Evolutionary conservation across 2,797 vertebrate genomes (phyloP).

Genomic region (Clarias pachynema): DNA sequence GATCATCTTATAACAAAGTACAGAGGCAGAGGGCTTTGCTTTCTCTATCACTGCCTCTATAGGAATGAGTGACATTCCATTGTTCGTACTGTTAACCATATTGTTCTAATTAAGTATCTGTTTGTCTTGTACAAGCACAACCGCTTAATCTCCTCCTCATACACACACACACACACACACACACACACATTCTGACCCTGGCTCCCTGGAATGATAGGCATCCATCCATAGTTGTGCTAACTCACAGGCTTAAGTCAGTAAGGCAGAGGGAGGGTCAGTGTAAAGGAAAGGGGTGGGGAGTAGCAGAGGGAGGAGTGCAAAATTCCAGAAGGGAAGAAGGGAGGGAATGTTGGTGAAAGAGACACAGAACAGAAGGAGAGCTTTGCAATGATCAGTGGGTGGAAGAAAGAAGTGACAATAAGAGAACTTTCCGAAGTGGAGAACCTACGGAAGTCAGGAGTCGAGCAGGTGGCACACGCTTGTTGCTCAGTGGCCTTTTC

Average conservation of each 20-base stretch:
- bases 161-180: conserved; percentile 24
- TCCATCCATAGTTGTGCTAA: conserved; percentile 78
- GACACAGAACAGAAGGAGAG: conserved; percentile 36
- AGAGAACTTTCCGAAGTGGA: conserved; percentile 40
- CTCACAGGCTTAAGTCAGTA: conserved; percentile 75
- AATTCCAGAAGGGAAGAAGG: conserved; percentile 44
- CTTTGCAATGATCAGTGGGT: conserved; percentile 36
- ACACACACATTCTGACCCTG: conserved; percentile 71
- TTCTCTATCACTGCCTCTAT: not conserved
- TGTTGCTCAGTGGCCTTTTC: conserved; percentile 51
- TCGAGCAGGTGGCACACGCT: conserved; percentile 57
- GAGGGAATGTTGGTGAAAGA: conserved; percentile 47
- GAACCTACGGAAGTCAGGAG: conserved; percentile 29
- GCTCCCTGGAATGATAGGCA: conserved; percentile 91
- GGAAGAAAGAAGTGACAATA: conserved; percentile 46
- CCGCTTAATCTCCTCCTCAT: conserved; percentile 25
- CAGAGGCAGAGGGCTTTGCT: not conserved
- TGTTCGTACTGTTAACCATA: conserved; percentile 25
- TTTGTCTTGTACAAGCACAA: conserved; percentile 10
- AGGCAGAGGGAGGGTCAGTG: conserved; percentile 63
- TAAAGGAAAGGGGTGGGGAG: conserved; percentile 60
- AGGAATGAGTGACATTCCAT: conserved; percentile 2
- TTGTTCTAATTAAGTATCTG: conserved; percentile 41
- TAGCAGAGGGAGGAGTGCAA: conserved; percentile 53
- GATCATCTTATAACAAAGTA: not conserved